phyloP scores from a whole-genome alignment of 2,113 vertebrate genomes.

The Acrocephalus kingi region DNA sequence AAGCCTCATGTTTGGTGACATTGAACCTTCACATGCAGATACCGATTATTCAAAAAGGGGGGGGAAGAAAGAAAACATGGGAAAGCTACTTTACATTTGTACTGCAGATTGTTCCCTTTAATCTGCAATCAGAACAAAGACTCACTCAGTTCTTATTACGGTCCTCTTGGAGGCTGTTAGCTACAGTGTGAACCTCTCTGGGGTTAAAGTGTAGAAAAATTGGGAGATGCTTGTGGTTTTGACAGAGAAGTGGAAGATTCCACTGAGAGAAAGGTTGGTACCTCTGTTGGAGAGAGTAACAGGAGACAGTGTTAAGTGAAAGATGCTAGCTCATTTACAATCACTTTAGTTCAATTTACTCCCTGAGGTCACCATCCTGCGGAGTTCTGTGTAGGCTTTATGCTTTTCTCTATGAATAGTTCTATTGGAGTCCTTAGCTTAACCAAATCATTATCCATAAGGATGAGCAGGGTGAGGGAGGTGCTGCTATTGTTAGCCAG shows the following conservation, averaged over 20 bases:
- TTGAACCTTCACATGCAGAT: conserved; percentile 68
- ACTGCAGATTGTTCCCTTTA: conserved; percentile 58
- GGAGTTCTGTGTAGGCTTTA: neutral
- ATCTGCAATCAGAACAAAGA: conserved; percentile 54
- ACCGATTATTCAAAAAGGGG: conserved; percentile 51
- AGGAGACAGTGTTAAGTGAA: conserved; percentile 54
- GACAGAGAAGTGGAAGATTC: conserved; percentile 62
- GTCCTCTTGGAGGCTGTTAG: conserved; percentile 42
- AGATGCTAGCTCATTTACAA: conserved; percentile 63
- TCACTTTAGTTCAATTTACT: conserved; percentile 59
- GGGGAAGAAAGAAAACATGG: conserved; percentile 30
- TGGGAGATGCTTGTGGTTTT: conserved; percentile 67
- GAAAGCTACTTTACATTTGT: conserved; percentile 60
- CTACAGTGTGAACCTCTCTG: conserved; percentile 28
- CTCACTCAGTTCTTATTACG: conserved; percentile 28
- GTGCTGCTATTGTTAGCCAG: conserved; percentile 16
- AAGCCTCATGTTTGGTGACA: conserved; percentile 68
- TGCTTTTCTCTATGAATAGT: neutral
- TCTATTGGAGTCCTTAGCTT: neutral
- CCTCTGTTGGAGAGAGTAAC: conserved; percentile 33
- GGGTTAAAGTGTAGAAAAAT: conserved; percentile 68
- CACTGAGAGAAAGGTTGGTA: conserved; percentile 34
- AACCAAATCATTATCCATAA: conserved; percentile 3
- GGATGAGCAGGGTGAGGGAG: neutral
- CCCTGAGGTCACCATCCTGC: neutral